Percentiles rank a stretch among this genome's conserved stretches.
phyloP scores from a whole-genome alignment of 2,797 vertebrate species.

The Eulemur rubriventer region DNA sequence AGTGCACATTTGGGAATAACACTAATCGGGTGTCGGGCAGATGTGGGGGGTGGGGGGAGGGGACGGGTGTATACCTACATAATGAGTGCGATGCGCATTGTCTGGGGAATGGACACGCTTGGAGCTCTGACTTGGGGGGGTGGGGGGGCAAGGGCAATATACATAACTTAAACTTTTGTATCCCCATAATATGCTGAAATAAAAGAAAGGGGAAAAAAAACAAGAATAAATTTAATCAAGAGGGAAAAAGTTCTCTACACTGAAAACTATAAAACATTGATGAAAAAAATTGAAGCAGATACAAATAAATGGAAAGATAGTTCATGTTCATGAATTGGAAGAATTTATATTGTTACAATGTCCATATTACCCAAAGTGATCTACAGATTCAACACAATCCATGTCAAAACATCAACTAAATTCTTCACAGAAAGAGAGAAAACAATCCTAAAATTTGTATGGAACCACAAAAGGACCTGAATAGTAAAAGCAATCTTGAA shows the following conservation, averaged over 20 bases:
- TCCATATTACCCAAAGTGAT: background rate
- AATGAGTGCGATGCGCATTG: no score
- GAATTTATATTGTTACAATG: background rate
- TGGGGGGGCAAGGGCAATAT: no score
- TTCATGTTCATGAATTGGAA: background rate
- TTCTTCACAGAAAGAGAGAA: background rate
- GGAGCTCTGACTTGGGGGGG: no score
- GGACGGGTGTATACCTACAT: no score
- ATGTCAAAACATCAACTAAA: background rate
- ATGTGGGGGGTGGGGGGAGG: no score
- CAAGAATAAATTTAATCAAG: background rate
- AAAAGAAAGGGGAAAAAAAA: no score
- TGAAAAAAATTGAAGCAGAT: background rate
- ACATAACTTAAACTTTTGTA: no score
- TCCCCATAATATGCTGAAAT: no score
- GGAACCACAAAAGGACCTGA: background rate
- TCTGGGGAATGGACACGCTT: no score
- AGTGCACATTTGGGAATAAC: no score
- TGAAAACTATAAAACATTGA: background rate
- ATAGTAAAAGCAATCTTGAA: background rate
- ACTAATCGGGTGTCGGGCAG: no score
- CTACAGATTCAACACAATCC: no score
- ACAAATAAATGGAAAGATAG: background rate
- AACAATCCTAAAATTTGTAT: background rate
- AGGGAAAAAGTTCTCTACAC: background rate